These are phyloP conservation scores for Steinernema carpocapsae DNA, from an alignment of 2,888 invertebrate species.

Conservation along the genomic window DNA sequence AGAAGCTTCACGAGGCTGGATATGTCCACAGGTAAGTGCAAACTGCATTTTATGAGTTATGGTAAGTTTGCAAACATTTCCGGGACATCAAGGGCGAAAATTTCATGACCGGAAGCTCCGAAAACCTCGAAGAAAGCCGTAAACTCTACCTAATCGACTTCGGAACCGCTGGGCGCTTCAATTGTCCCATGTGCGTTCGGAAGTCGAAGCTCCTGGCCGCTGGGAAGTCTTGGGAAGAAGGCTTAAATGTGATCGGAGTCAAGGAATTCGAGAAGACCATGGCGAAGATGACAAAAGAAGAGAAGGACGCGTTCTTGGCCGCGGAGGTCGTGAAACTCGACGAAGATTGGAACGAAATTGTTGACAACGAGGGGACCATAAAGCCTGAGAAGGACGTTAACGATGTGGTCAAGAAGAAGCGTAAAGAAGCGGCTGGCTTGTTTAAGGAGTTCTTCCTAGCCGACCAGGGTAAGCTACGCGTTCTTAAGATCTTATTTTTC, in stretches of 20 bases:
- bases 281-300: not conserved
- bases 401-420: not conserved
- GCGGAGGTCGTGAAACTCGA: slow-evolving; percentile 14
- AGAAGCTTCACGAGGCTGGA: slow-evolving; percentile 9
- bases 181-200: not conserved
- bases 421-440: not conserved
- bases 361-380: not conserved
- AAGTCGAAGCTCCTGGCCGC: not conserved
- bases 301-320: not conserved
- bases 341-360: not conserved
- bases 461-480: not conserved
- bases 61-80: not conserved
- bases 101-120: not conserved
- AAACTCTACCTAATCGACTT: slow-evolving; percentile 6
- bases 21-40: slow-evolving; percentile 2
- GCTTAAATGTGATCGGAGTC: not conserved
- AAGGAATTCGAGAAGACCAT: not conserved
- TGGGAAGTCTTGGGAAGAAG: not conserved
- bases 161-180: not conserved
- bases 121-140: not conserved
- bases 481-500: too few species aligned
- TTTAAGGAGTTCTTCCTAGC: not conserved
- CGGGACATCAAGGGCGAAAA: slow-evolving; percentile 6
- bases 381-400: not conserved
- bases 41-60: not conserved